Base-by-base conservation (phyloP, 2,797 vertebrate genomes). In the Danio tinwini region DNA sequence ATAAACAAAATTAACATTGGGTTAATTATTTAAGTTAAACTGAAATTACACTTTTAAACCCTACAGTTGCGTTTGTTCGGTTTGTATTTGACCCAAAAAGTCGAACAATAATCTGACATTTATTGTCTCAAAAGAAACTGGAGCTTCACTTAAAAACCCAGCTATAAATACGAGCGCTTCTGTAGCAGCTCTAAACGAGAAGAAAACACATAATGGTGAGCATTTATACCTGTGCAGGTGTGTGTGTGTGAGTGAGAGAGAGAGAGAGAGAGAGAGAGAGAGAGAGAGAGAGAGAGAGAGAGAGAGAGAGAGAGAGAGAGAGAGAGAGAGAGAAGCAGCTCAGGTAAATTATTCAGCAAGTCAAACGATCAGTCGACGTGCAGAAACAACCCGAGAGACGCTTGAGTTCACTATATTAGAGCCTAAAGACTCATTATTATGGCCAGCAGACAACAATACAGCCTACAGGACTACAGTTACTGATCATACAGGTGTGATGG, bases 341-440 rank as follows among this genome's bases (percentile, higher is more conserved):
- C 5, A 42, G 68, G 52, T 85, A 40, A 85, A 85, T 85, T 69
- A 85, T 85, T 85, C 69, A 85, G 13, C 6, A 59, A 58, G 74
- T 13, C 75, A 67, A 58, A 19, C 67, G 80, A 84, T 84, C 79
- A 64, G 61, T 73, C 42, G 6, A 47, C 19, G 6, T 64, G 21
- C 81, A 73, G 81, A 14, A 64, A 52, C n/a, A 17, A 61, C 55
- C 16, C 7, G 5, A 44, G 13, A 52, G 45, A 59, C 19, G 55
- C 16, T 45, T 59, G 40, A 9, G 50, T 76, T 76, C 44, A 74
- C 55, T 76, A 76, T 56, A 70, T n/a, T 1, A 9, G 29, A 29
- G 29, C 29, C 29, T 29, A 29, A 29, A 61, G 6, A 42, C 5
- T 4, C 65, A 16, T 78, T 21, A 70, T 70, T 55, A 37, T n/a